phyloP scores from a whole-genome alignment of 1,140 invertebrate species.

The Frieseomelitta varia region DNA sequence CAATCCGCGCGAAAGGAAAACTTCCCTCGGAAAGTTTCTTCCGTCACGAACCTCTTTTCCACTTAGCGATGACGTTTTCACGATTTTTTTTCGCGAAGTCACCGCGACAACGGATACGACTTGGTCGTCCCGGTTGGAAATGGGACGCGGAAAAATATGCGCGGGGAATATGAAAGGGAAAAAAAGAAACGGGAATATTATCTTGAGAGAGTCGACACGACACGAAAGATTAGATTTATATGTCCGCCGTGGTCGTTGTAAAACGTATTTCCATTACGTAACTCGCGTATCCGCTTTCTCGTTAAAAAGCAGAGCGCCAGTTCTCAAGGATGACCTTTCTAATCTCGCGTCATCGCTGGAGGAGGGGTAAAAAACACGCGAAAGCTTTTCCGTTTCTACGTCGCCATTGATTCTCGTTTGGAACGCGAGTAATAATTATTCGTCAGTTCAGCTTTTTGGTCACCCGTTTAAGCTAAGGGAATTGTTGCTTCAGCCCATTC shows the following conservation, averaged over 20 bases:
- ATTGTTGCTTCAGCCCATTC: background rate
- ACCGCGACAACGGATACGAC: background rate
- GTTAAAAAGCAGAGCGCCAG: background rate
- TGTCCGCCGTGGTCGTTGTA: conserved; percentile 10
- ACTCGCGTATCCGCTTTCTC: conserved; percentile 7
- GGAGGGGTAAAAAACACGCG: conserved; percentile 8
- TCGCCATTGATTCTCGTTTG: background rate
- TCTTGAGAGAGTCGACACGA: conserved; percentile 9
- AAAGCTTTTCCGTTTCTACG: conserved; percentile 11
- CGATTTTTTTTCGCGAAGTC: background rate
- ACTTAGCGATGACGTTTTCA: background rate
- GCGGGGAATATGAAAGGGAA: too few species aligned
- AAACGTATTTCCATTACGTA: conserved; percentile 48
- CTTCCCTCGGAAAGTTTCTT: background rate
- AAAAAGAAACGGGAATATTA: conserved; percentile 8
- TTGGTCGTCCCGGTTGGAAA: background rate
- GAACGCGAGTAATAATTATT: conserved; percentile 13
- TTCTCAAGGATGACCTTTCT: conserved; percentile 32
- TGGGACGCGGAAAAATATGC: conserved; percentile 2
- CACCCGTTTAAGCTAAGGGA: background rate
- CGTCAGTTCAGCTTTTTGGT: background rate
- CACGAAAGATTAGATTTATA: conserved; percentile 30
- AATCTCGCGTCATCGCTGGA: background rate
- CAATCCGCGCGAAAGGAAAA: background rate
- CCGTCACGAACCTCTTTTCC: background rate